phyloP scores from a whole-genome alignment of 1,140 invertebrate species.

The Ceratina calcarata region DNA sequence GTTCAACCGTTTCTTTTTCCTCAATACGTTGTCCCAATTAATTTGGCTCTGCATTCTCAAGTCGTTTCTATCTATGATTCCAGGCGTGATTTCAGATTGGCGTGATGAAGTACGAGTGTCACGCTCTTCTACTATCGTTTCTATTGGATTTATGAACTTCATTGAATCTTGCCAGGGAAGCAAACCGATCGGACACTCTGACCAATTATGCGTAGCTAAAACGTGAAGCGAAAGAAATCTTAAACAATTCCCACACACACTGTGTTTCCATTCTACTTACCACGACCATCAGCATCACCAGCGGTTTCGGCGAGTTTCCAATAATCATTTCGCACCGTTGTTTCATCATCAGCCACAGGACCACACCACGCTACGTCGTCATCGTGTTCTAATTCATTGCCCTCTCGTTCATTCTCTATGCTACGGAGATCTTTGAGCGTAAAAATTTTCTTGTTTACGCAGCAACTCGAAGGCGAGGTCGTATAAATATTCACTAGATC shows the following conservation, averaged over 20 bases:
- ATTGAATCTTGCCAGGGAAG: conserved; percentile 76
- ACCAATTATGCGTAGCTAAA: conserved; percentile 69
- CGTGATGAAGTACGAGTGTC: conserved; percentile 14
- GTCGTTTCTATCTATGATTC: conserved; percentile 64
- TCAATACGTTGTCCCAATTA: conserved; percentile 70
- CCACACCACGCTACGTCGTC: background rate
- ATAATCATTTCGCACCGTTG: conserved; percentile 64
- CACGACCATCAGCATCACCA: too few relatives aligned
- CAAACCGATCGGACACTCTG: conserved; percentile 72
- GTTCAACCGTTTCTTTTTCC: conserved; percentile 63
- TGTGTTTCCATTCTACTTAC: too few relatives aligned
- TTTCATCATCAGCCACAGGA: conserved; percentile 51
- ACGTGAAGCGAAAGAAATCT: conserved; percentile 28
- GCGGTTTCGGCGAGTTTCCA: conserved; percentile 58
- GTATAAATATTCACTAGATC: conserved; percentile 66
- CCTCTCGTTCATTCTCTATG: conserved; percentile 20
- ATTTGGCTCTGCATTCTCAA: conserved; percentile 67
- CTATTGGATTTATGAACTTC: conserved; percentile 48
- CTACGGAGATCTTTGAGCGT: background rate
- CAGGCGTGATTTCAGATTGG: conserved; percentile 63
- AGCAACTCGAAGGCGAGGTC: too few relatives aligned
- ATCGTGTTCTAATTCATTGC: conserved; percentile 8
- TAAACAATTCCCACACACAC: too few relatives aligned
- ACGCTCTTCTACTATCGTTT: conserved; percentile 32
- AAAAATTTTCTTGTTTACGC: too few relatives aligned